phyloP scores from a whole-genome alignment of 2,797 vertebrate genomes.

The Dryobates pubescens region DNA sequence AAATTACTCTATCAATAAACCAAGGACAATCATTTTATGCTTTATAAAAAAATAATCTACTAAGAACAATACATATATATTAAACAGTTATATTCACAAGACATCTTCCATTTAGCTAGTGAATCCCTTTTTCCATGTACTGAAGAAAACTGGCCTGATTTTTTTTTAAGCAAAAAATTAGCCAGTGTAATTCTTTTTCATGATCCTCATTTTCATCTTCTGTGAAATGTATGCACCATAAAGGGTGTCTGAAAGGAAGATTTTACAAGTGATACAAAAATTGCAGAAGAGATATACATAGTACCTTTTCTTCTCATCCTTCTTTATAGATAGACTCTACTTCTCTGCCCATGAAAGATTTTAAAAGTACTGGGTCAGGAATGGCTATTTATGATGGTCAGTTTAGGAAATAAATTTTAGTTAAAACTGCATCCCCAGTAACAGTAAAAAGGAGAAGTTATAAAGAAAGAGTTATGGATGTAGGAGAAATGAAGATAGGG shows the following conservation, averaged over 20 bases:
- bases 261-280: neutral
- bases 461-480: neutral
- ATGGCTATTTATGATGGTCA: too few species aligned
- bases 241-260: neutral
- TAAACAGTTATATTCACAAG: neutral
- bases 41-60: neutral
- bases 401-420: too few species aligned
- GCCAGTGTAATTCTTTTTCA: neutral
- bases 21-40: neutral
- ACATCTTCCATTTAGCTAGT: neutral
- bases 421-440: too few species aligned
- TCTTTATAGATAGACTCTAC: too few species aligned
- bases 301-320: neutral
- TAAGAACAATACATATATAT: neutral
- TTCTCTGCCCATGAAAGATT: too few species aligned
- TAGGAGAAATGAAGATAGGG: neutral
- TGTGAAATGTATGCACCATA: neutral
- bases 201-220: neutral
- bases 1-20: neutral
- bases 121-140: neutral
- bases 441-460: neutral
- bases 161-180: neutral
- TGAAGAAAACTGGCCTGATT: neutral
- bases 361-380: too few species aligned
- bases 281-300: neutral